Evolutionary conservation across 1,140 invertebrate genomes (phyloP), one percentile per base, ranked within the genome.

Genomic region (Pachyrhynchus sulphureomaculatus): DNA sequence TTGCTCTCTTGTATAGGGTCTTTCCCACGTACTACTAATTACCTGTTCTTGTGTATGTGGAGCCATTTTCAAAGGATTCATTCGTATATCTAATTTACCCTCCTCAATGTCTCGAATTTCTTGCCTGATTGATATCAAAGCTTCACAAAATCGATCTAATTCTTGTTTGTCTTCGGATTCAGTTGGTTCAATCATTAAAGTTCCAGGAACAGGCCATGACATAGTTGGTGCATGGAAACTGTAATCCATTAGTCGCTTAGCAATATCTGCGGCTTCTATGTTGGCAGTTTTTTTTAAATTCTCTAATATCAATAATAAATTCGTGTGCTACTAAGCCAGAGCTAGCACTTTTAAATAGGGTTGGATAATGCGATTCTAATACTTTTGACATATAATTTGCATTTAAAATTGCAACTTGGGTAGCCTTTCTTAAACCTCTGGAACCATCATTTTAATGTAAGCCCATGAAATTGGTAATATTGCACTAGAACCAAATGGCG

Each of bases 401-500:
- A 77, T 98, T 99, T 0, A 99, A 80, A 59, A 99, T 99, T 13
- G 97, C 96, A 2, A 99, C 88, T 83, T 99, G 94, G 0, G 96
- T 97, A 0, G 96, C 95, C 73, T 90, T 87, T 47, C 87, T 87
- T 24, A 99, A 77, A 0, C 96, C 96, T 57, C 85, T 81, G 0
- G 89, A 85, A 4, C 97, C 97, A 99, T 99, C 88, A 99, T 93
- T 55, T 97, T 96, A 48, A 99, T 98, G 71, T 99, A 99, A 0
- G 95, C 92, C 97, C 97, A 99, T 0, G 96, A 98, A 63, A 99
- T 99, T 1, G 97, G 96, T 24, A 99, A 78, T 74, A 99, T 99
- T 1, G 94, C 92, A 10, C 93, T 91, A 0, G 93, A 96, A 37
- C 97, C 97, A 74, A 88, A 99, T 0, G 96, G 96, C 1, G 95